Conservation (phyloP, 1,140 invertebrate genomes). For the Diuraphis noxia region DNA sequence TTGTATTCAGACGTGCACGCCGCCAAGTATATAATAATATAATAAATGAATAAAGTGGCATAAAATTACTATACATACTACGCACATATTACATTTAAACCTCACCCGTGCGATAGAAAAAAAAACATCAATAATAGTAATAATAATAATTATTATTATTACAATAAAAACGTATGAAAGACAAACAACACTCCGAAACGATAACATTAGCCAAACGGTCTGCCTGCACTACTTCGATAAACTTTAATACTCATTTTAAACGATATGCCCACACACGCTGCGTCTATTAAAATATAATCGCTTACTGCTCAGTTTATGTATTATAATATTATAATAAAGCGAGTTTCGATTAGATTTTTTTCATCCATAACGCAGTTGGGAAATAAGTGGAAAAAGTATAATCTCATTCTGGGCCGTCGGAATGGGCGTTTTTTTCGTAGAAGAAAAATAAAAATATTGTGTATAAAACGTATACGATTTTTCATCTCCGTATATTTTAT, state of each 20-base stretch:
- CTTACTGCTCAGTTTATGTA: not conserved
- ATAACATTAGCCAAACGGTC: not conserved
- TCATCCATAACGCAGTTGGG: not conserved
- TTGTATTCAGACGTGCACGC: too few relatives aligned
- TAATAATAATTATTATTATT: too few relatives aligned
- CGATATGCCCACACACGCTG: not conserved
- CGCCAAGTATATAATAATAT: not conserved
- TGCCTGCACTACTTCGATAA: not conserved
- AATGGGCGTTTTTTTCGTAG: not conserved
- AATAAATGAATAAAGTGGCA: not conserved
- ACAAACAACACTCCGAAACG: not conserved
- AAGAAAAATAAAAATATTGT: not conserved
- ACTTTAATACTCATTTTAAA: conserved; percentile 5
- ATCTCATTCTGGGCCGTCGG: not conserved
- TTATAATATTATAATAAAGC: not conserved
- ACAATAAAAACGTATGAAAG: not conserved
- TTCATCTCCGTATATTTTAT: not conserved
- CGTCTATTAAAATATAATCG: not conserved
- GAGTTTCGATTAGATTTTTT: not conserved
- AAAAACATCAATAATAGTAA: not conserved
- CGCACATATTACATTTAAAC: not conserved
- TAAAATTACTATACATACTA: not conserved
- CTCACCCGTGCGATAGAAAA: not conserved
- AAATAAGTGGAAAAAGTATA: not conserved
- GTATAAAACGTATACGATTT: not conserved